phyloP scores from a whole-genome alignment of 1,140 invertebrate genomes.

The Aporrectodea caliginosa region DNA sequence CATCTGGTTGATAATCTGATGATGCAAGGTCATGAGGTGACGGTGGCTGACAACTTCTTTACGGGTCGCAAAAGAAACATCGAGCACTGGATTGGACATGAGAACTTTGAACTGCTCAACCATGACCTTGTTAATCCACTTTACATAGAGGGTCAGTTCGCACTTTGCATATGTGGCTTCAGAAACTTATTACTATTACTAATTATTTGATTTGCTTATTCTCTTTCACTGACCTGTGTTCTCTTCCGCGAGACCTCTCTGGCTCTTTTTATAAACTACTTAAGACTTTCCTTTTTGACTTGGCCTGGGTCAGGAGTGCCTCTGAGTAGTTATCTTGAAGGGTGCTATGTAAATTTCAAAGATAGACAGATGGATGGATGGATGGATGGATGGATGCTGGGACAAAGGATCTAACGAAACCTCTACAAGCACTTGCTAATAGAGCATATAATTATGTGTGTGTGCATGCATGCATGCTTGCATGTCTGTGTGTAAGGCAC shows the following conservation, averaged over 20 bases:
- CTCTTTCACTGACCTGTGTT: too few relatives aligned
- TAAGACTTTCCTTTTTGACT: too few relatives aligned
- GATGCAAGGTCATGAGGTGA: slow-evolving; percentile 94
- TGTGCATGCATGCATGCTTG: not conserved
- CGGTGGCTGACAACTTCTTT: slow-evolving; percentile 97
- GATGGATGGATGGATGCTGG: too few relatives aligned
- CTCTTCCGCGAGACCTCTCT: too few relatives aligned
- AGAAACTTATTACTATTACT: not conserved
- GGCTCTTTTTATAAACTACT: too few relatives aligned
- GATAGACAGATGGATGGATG: too few relatives aligned
- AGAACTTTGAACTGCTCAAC: slow-evolving; percentile 97
- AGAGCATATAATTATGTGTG: not conserved
- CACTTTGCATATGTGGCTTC: too few relatives aligned
- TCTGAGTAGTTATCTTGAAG: too few relatives aligned
- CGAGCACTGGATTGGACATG: slow-evolving; percentile 97
- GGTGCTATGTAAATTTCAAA: too few relatives aligned
- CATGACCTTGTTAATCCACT: slow-evolving; percentile 98
- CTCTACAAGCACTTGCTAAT: too few relatives aligned
- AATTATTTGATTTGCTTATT: not conserved
- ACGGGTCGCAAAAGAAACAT: slow-evolving; percentile 95
- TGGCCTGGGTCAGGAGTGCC: too few relatives aligned
- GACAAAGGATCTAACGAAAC: too few relatives aligned
- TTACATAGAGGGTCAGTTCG: slow-evolving; percentile 78
- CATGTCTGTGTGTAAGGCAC: not conserved
- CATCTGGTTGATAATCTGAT: slow-evolving; percentile 94